These are phyloP conservation scores for Artibeus lituratus DNA, from an alignment of 2,797 vertebrate genomes.

Conservation along the genomic window DNA sequence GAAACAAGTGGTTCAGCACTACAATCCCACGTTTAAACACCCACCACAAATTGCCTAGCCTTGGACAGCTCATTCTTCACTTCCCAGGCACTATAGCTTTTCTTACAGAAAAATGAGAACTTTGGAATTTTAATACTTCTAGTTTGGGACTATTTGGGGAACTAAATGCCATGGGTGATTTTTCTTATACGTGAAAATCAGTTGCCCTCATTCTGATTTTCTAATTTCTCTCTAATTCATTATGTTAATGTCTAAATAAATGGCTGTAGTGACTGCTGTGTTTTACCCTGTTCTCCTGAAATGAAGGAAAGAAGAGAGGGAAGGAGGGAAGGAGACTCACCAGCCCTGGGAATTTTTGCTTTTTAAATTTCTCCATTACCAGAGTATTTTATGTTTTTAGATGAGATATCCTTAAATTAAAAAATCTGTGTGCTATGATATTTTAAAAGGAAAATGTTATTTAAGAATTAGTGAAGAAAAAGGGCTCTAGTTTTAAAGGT, in stretches of 20 bases:
- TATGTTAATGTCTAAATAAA: neutral
- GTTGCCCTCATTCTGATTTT: neutral
- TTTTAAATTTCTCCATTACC: slow-evolving; percentile 3
- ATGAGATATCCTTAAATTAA: neutral
- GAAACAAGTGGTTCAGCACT: neutral
- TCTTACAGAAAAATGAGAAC: neutral
- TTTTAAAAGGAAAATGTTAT: neutral
- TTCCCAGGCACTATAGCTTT: neutral
- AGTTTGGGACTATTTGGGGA: neutral
- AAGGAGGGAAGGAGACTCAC: too few species aligned
- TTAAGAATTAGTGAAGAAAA: neutral
- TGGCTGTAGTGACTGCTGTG: neutral
- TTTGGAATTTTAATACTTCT: slow-evolving; percentile 12
- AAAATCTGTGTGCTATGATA: neutral
- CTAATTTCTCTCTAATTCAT: slow-evolving; percentile 8
- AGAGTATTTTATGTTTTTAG: slow-evolving; percentile 11
- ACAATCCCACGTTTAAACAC: neutral
- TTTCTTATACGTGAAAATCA: neutral
- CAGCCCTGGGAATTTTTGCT: neutral
- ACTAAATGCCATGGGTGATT: neutral
- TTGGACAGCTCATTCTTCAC: neutral
- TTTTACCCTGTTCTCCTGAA: neutral
- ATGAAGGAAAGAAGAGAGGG: neutral
- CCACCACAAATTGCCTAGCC: neutral
- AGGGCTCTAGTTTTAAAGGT: neutral